phyloP scores from a whole-genome alignment of 2,888 invertebrate species.

The Endotricha flammealis region DNA sequence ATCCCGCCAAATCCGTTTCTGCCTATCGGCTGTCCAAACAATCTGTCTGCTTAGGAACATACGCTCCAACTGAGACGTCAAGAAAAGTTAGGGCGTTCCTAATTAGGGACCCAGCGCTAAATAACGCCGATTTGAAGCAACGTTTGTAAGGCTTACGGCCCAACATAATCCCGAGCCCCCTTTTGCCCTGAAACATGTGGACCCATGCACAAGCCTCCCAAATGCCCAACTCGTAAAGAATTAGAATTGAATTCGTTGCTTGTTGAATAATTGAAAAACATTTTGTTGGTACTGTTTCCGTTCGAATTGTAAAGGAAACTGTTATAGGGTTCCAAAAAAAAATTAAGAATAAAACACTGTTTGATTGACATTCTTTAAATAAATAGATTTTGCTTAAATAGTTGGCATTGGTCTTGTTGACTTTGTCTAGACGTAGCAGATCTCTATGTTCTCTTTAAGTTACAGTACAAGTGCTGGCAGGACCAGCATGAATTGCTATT shows the following conservation, averaged over 20 bases:
- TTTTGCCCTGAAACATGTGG: constrained; percentile 4
- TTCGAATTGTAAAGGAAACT: no score
- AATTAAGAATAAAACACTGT: no score
- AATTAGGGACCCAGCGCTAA: constrained; percentile 58
- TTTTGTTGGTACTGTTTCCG: no score
- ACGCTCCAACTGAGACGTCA: constrained; percentile 49
- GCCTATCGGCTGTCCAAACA: constrained; percentile 52
- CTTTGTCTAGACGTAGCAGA: no score
- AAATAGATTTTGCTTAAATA: no score
- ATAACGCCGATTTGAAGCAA: constrained; percentile 59
- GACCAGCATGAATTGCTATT: constrained; percentile 55
- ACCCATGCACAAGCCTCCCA: not conserved
- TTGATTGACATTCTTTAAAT: no score
- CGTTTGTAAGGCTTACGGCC: constrained; percentile 54
- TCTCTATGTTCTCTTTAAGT: no score
- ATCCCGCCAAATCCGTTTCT: constrained; percentile 43
- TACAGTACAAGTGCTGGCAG: constrained; percentile 22
- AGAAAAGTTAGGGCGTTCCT: constrained; percentile 61
- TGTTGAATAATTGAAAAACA: constrained; percentile 21
- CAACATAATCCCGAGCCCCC: constrained; percentile 6
- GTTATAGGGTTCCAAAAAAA: no score
- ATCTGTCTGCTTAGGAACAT: constrained; percentile 40
- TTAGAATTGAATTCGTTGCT: constrained; percentile 2
- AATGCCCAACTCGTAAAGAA: constrained; percentile 9
- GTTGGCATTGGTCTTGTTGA: no score